Evolutionary conservation across 2,797 vertebrate genomes (phyloP), one percentile per base, ranked within the genome.

Genomic region (Labeo calbasu): DNA sequence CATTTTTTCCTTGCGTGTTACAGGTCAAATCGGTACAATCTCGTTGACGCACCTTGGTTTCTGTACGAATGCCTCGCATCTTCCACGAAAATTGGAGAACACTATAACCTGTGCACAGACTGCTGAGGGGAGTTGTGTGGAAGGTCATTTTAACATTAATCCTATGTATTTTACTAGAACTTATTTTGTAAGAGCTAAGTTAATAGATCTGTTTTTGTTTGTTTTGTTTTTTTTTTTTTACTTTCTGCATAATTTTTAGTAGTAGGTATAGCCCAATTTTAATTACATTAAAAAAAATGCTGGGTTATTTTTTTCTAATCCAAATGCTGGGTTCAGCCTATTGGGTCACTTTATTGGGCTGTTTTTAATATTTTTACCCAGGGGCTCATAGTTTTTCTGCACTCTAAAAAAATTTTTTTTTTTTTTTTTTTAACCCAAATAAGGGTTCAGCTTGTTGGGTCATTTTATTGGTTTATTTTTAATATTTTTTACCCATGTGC

Each of bases 111-210:
- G 77, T 65, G 69, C 48, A 28, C 15, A 25, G 57, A 25, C 70
- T 57, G 57, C 48, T 66, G 32, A 73, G 46, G 70, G 48, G 63
- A 19, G 46, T n/a, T 68, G 5, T 79, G 77, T 79, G 77, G 77
- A 79, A 68, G 36, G 48, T 25, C 46, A 10, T 32, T 53, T 53
- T 55, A 36, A 25, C 50, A 32, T 55, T 32, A 66, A 21, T 79
- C 43, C 6, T 36, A 28, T 19, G 6, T 65, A 32, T 4, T 25
- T 23, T 61, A 25, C n/a, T 5, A 9, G 2, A 71, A 71, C n/a
- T 15, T 23, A 4, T 46, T 71, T 5, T 50, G n/a, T 11, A 23
- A 23, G 17, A 55, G 19, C 17, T 59, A 9, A 14, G 43, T 25
- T 25, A 6, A 48, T 73, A 32, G 5, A 53, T 21, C 1, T 53